Conservation (phyloP, 2,888 invertebrate species). For the Macropis europaea region DNA sequence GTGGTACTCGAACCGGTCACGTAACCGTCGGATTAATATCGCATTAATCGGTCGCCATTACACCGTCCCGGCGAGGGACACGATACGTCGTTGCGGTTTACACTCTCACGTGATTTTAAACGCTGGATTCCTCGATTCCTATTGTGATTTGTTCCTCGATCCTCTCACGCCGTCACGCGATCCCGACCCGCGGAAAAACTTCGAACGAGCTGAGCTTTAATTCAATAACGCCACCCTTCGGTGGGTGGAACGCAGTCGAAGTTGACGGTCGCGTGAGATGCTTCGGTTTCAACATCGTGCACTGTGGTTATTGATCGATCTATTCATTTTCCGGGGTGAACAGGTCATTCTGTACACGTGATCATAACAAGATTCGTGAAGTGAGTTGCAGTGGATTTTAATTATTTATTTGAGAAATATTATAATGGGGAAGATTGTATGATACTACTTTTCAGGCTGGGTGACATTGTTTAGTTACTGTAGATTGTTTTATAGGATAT, state of each 20-base stretch:
- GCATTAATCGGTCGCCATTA: constrained; percentile 50
- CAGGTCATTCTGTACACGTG: too few relatives aligned
- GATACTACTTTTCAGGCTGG: too few relatives aligned
- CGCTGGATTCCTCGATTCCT: constrained; percentile 9
- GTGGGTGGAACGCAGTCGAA: too few relatives aligned
- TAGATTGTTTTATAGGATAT: too few relatives aligned
- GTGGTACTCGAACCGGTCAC: constrained; percentile 23
- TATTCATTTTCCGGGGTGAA: too few relatives aligned
- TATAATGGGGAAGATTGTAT: too few relatives aligned
- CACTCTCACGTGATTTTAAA: constrained; percentile 50
- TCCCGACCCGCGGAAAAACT: background rate
- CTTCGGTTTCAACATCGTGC: too few relatives aligned
- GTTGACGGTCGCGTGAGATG: constrained; percentile 62
- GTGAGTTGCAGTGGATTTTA: too few relatives aligned
- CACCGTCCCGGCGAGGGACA: constrained; percentile 16
- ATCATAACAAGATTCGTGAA: too few relatives aligned
- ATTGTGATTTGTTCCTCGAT: constrained; percentile 43
- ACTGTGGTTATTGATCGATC: too few relatives aligned
- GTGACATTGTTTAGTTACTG: too few relatives aligned
- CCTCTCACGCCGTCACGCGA: constrained; percentile 30
- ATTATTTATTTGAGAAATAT: too few relatives aligned
- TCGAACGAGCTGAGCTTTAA: constrained; percentile 14
- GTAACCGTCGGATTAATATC: constrained; percentile 50
- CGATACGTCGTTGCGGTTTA: constrained; percentile 23
- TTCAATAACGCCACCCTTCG: constrained; percentile 53